phyloP scores from a whole-genome alignment of 2,113 vertebrate genomes.

The Brachypteracias leptosomus region DNA sequence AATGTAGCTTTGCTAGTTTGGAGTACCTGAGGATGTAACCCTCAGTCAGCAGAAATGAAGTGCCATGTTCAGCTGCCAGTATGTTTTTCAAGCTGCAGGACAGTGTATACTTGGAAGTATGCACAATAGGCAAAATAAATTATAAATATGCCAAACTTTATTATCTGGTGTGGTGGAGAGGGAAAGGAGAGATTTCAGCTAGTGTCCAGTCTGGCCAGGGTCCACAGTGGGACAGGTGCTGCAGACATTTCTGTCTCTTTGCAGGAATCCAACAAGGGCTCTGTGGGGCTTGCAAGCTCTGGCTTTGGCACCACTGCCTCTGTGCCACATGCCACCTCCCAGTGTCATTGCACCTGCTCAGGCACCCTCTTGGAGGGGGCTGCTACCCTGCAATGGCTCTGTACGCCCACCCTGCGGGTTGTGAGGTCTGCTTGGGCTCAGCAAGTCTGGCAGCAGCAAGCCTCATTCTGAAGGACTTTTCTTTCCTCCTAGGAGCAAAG shows the following conservation, averaged over 20 bases:
- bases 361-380: not conserved
- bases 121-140: not conserved
- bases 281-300: not conserved
- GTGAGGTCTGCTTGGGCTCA: not conserved
- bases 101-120: not conserved
- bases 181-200: not conserved
- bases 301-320: rapidly evolving
- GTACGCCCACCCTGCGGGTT: rapidly evolving
- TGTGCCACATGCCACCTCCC: not conserved
- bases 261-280: not conserved
- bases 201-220: not conserved
- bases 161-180: not conserved
- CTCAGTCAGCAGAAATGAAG: not conserved
- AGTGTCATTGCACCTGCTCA: not conserved
- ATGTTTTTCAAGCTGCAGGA: not conserved
- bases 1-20: not conserved
- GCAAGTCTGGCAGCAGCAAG: rapidly evolving
- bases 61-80: not conserved
- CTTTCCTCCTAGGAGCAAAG: not conserved
- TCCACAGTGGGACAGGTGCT: rapidly evolving
- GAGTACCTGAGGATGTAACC: not conserved
- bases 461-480: not conserved
- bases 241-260: not conserved
- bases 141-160: not conserved
- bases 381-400: rapidly evolving